Percentiles rank a stretch among this genome's conserved stretches.
phyloP scores from a whole-genome alignment of 2,888 invertebrate genomes.

The Drosophila parthenogenetica region DNA sequence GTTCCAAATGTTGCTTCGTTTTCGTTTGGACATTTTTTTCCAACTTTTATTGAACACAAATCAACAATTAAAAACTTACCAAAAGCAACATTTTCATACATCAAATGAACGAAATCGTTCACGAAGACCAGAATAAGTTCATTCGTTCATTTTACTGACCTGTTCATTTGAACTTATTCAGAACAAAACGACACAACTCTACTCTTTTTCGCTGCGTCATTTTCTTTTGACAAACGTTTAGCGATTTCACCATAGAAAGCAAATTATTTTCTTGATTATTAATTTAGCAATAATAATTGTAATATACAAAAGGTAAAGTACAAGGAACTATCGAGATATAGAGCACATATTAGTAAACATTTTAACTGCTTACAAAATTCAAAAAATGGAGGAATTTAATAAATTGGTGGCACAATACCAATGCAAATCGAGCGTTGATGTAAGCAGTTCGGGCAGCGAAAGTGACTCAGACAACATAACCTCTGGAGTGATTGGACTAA shows the following conservation, averaged over 20 bases:
- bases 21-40: no score
- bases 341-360: conserved; percentile 69
- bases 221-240: conserved; percentile 50
- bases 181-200: no score
- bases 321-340: conserved; percentile 54
- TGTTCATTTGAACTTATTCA: no score
- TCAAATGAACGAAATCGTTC: no score
- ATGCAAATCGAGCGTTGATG: conserved; percentile 50
- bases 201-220: conserved; percentile 43
- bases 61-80: no score
- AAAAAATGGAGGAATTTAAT: conserved; percentile 63
- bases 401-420: conserved; percentile 62
- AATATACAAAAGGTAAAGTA: conserved; percentile 70
- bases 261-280: conserved; percentile 2
- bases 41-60: no score
- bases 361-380: conserved; percentile 70
- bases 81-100: no score
- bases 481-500: conserved; percentile 26
- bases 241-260: conserved; percentile 46
- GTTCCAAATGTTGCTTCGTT: no score
- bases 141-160: no score
- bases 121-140: no score
- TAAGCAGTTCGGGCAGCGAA: conserved; percentile 52
- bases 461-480: conserved; percentile 41
- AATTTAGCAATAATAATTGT: conserved; percentile 3